A percentile compares a stretch with the other conserved stretches of the same genome.
phyloP scores from a whole-genome alignment of 2,113 vertebrate species.

The Hucho hucho region DNA sequence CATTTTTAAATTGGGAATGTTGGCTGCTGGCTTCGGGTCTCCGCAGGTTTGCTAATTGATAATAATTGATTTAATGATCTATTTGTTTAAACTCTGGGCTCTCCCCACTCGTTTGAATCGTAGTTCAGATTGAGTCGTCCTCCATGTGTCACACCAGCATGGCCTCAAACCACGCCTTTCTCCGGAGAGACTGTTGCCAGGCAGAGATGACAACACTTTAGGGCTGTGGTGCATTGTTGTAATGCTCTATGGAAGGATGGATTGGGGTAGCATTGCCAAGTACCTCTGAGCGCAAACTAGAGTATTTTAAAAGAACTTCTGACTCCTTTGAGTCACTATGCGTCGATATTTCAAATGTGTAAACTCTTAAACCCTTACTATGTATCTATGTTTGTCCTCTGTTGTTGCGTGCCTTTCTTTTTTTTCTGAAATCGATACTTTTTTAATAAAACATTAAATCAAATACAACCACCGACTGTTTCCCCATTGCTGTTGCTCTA shows the following conservation, averaged over 20 bases:
- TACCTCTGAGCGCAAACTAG: no score
- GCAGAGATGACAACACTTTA: slow-evolving; percentile 8
- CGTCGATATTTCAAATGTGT: no score
- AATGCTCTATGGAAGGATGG: neutral
- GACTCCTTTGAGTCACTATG: no score
- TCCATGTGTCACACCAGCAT: slow-evolving; percentile 16
- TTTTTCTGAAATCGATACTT: no score
- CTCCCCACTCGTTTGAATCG: slow-evolving; percentile 10
- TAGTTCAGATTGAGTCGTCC: slow-evolving; percentile 29
- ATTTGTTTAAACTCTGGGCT: slow-evolving; percentile 45
- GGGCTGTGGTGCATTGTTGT: neutral
- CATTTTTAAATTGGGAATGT: neutral
- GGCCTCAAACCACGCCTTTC: slow-evolving; percentile 14
- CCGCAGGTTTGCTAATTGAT: slow-evolving; percentile 54
- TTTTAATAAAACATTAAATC: no score
- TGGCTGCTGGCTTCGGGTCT: slow-evolving; percentile 27
- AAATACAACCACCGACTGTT: no score
- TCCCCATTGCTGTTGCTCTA: no score
- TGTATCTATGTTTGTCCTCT: no score
- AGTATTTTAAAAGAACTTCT: no score
- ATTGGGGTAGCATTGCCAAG: no score
- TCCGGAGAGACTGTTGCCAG: neutral
- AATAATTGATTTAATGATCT: slow-evolving; percentile 64
- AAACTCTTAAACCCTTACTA: no score
- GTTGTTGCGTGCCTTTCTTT: no score